Evolutionary conservation across 2,797 vertebrate species (phyloP).

Genomic region (Taeniopygia guttata): DNA sequence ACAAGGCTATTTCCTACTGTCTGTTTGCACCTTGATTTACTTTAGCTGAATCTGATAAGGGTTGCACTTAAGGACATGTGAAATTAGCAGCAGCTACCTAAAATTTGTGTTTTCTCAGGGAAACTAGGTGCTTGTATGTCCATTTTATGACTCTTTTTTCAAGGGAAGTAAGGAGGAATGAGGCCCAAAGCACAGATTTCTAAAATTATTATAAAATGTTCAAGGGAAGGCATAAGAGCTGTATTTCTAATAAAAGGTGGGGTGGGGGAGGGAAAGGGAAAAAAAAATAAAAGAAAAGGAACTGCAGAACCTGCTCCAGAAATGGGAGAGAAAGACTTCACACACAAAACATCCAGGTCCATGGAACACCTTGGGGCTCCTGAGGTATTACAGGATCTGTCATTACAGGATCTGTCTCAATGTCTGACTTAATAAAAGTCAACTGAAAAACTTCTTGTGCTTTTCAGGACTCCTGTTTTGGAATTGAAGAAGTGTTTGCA

Average conservation of each 20-base stretch:
- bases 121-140: accelerated
- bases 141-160: background rate
- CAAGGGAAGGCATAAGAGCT: background rate
- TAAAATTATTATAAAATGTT: background rate
- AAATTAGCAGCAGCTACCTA: background rate
- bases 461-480: background rate
- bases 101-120: background rate
- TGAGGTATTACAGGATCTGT: background rate
- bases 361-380: background rate
- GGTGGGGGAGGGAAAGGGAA: accelerated
- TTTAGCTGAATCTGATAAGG: background rate
- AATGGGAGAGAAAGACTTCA: background rate
- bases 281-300: background rate
- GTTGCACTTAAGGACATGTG: background rate
- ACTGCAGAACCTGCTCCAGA: background rate
- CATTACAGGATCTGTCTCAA: background rate
- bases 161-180: background rate
- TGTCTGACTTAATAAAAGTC: background rate
- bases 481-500: background rate
- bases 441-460: background rate
- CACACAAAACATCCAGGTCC: background rate
- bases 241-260: background rate
- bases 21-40: background rate
- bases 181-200: background rate
- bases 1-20: background rate